phyloP scores from a whole-genome alignment of 1,140 invertebrate species.

The Apocrypta bakeri region DNA sequence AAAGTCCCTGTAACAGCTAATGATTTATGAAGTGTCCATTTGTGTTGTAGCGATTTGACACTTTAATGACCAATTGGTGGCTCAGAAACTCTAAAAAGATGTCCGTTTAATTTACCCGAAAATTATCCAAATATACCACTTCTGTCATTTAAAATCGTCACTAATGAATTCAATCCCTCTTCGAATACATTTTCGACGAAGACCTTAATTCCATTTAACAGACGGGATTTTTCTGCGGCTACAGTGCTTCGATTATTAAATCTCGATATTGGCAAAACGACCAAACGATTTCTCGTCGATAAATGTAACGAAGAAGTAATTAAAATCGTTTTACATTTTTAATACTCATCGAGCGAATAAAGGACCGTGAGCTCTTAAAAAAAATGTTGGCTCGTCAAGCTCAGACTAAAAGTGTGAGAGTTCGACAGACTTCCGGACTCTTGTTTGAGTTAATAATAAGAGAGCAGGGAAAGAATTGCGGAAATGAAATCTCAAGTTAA shows the following conservation, averaged over 20 bases:
- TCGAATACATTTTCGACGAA: neutral
- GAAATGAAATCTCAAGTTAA: constrained; percentile 11
- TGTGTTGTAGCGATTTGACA: too few species aligned
- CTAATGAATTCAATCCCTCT: neutral
- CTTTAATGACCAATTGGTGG: too few species aligned
- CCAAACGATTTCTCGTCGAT: neutral
- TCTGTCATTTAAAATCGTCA: too few species aligned
- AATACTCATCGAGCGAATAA: constrained; percentile 16
- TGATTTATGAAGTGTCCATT: too few species aligned
- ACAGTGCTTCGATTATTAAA: constrained; percentile 37
- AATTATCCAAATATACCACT: too few species aligned
- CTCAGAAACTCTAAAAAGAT: too few species aligned
- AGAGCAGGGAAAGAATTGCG: neutral
- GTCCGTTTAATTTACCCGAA: too few species aligned
- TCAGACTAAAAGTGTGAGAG: neutral
- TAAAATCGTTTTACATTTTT: constrained; percentile 47
- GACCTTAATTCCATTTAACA: neutral
- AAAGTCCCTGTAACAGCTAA: too few species aligned
- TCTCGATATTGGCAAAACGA: constrained; percentile 35
- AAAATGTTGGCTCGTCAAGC: neutral
- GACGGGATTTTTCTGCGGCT: neutral
- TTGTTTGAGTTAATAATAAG: constrained; percentile 36
- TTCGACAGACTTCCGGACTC: neutral
- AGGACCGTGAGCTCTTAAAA: neutral
- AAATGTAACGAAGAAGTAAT: constrained; percentile 19